A percentile compares a stretch with the other conserved stretches of the same genome.
These are phyloP conservation scores for Eleginops maclovinus DNA, from an alignment of 2,113 vertebrate species.

Conservation along the genomic window DNA sequence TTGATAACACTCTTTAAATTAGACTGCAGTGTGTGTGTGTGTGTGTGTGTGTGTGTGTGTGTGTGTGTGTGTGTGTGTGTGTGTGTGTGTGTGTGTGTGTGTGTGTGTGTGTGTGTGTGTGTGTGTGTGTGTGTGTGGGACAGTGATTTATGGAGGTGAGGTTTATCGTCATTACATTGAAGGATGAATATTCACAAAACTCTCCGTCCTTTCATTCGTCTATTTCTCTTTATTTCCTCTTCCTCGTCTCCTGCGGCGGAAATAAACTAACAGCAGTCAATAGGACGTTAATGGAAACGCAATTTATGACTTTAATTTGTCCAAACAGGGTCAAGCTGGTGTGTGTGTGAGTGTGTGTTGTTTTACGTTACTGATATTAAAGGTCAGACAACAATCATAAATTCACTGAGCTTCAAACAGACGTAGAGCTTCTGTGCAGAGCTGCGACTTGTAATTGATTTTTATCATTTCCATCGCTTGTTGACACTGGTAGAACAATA, in stretches of 20 bases:
- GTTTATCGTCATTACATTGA: conserved; percentile 47
- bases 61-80: conserved; percentile 8
- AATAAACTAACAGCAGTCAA: conserved; percentile 65
- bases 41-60: conserved; percentile 7
- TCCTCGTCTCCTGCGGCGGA: conserved; percentile 8
- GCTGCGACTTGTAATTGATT: too few relatives aligned
- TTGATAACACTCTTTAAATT: conserved; percentile 51
- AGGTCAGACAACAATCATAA: conserved; percentile 34
- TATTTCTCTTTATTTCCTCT: not conserved
- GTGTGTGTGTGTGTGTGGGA: conserved; percentile 30
- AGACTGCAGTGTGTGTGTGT: conserved; percentile 27
- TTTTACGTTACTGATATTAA: conserved; percentile 11
- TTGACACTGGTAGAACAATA: too few relatives aligned
- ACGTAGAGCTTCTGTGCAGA: not conserved
- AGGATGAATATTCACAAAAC: conserved; percentile 58
- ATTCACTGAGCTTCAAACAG: conserved; percentile 12
- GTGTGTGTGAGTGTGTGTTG: conserved; percentile 24
- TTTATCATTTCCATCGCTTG: too few relatives aligned
- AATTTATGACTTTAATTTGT: conserved; percentile 75
- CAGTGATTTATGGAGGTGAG: conserved; percentile 65
- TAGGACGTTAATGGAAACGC: conserved; percentile 65
- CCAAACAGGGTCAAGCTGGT: conserved; percentile 52
- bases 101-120: conserved; percentile 9
- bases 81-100: conserved; percentile 12
- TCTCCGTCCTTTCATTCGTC: not conserved